phyloP scores from a whole-genome alignment of 1,140 invertebrate species.

The Psix sp. region DNA sequence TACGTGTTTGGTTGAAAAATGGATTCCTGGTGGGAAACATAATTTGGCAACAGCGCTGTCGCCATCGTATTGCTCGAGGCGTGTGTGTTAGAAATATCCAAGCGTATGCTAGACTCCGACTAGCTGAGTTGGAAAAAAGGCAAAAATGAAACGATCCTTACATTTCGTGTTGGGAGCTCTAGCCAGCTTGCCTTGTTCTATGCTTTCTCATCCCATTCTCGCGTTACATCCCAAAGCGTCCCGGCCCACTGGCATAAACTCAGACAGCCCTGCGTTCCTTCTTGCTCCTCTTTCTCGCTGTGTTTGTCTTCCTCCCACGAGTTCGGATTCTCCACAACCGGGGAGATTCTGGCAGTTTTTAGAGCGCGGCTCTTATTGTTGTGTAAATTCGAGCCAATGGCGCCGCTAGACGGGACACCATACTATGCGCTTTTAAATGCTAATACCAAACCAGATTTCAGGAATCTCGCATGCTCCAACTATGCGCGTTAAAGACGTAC shows the following conservation, averaged over 20 bases:
- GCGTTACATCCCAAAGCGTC: conserved; percentile 47
- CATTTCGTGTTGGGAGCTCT: conserved; percentile 68
- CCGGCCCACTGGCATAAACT: conserved; percentile 61
- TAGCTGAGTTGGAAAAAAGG: conserved; percentile 62
- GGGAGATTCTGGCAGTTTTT: conserved; percentile 74
- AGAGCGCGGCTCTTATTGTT: conserved; percentile 75
- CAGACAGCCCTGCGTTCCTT: conserved; percentile 60
- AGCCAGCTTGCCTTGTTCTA: conserved; percentile 57
- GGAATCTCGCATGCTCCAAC: conserved; percentile 62
- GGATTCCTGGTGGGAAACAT: conserved; percentile 67
- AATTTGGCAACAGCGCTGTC: conserved; percentile 74
- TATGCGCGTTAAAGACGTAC: conserved; percentile 40
- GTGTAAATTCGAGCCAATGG: conserved; percentile 76
- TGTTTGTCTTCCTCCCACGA: conserved; percentile 31
- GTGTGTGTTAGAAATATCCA: conserved; percentile 68
- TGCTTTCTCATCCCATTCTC: conserved; percentile 46
- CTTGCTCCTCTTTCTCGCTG: conserved; percentile 47
- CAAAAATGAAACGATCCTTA: conserved; percentile 63
- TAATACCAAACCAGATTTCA: conserved; percentile 74
- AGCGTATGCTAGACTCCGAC: conserved; percentile 63
- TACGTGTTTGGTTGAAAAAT: conserved; percentile 35
- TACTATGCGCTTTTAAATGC: conserved; percentile 72
- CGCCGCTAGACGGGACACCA: conserved; percentile 70
- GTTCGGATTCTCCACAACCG: conserved; percentile 34
- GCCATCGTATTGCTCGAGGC: conserved; percentile 59